Evolutionary conservation across 2,113 vertebrate species (phyloP), one percentile per base, ranked within the genome.

Genomic region (Diadophis punctatus): DNA sequence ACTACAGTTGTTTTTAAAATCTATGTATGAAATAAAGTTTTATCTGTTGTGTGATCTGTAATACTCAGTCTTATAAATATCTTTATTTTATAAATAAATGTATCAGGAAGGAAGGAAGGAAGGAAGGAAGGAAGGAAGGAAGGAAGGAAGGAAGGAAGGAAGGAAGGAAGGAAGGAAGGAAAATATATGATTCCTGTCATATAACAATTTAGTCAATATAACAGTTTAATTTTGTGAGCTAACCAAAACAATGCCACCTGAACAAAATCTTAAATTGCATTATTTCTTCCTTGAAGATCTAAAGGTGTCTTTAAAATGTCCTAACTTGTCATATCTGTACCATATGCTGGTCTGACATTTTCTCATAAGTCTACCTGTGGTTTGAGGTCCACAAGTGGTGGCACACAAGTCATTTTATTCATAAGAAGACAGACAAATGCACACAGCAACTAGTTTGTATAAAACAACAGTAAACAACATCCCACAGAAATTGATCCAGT

Each of bases 11-110:
- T 58, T 27, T 85, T 49, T 14, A 1, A 20, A 8, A 43, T 63
- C 3, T 53, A 20, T 39, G 14, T 94, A 86, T 90, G 89, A 94
- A 96, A 94, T 95, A 95, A 94, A 93, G 97, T 92, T 96, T 95
- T 86, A 25, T 90, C 95, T 95, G 95, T 89, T 94, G 91, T 55
- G 89, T 84, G 60, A 8, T 68, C 22, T 74, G 52, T 0, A 80
- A 2, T 0, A 0, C 6, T n/a, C 18, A 88, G 86, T 92, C 14
- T 10, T 93, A 87, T 48, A 91, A 92, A 55, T 94, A 85, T 58
- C 60, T 94, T 89, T 84, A 12, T 63, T 74, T 90, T 39, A 74
- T 34, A 74, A 74, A 34, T 34, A 34, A 34, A 7, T 74, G 34
- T 18, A 34, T 34, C 30, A 12, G n/a, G 63, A n/a, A 6, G 30